A percentile compares a stretch with the other conserved stretches of the same genome.
Conservation (phyloP, 2,888 invertebrate genomes). For the Acrobasis suavella region DNA sequence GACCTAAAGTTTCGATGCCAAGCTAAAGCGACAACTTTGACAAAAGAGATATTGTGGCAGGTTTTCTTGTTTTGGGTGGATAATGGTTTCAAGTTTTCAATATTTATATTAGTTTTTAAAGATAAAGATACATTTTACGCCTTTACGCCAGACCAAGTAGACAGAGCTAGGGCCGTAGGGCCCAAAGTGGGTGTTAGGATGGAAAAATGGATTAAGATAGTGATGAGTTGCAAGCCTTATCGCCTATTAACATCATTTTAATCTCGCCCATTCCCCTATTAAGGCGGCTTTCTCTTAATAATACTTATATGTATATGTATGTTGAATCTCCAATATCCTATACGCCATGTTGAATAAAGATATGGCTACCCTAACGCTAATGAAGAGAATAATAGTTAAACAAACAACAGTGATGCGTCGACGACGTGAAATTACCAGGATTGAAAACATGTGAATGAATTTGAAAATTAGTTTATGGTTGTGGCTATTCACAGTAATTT, state of each 20-base stretch:
- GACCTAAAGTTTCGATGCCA: no score
- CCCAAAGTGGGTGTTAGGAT: background rate
- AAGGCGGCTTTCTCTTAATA: no score
- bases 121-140: background rate
- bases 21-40: no score
- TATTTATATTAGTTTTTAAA: no score
- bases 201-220: background rate
- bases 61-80: no score
- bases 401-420: background rate
- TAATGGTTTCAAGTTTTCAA: no score
- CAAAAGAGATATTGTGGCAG: no score
- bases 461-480: background rate
- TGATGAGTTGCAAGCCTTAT: background rate
- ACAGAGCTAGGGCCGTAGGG: background rate
- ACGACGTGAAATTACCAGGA: conserved; percentile 9
- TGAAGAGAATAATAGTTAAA: background rate
- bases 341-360: background rate
- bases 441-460: conserved; percentile 6
- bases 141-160: background rate
- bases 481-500: background rate
- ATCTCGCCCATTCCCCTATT: no score
- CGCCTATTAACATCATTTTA: background rate
- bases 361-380: background rate
- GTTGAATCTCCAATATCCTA: background rate
- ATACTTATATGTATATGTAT: no score